Evolutionary conservation across 2,113 vertebrate genomes (phyloP).

Genomic region (Heterotilapia buettikoferi): DNA sequence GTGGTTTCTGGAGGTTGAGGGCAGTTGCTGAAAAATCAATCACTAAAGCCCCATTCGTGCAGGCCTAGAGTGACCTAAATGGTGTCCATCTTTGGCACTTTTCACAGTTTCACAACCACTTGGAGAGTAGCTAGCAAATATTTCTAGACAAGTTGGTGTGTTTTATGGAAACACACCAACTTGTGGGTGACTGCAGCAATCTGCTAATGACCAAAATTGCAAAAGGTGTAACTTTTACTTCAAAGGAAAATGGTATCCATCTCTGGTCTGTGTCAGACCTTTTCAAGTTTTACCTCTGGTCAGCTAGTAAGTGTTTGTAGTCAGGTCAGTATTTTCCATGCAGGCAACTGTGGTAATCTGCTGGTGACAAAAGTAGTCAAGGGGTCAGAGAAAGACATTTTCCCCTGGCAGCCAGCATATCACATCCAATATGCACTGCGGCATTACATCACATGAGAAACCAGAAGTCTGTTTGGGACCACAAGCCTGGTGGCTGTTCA

Average conservation of each 20-base stretch:
- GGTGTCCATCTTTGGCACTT: not conserved
- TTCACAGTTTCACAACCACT: rapidly evolving
- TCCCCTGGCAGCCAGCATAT: not conserved
- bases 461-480: not conserved
- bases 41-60: not conserved
- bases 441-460: rapidly evolving
- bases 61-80: rapidly evolving
- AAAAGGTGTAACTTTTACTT: not conserved
- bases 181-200: not conserved
- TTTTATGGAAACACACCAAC: not conserved
- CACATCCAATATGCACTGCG: not conserved
- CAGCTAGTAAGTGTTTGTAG: not conserved
- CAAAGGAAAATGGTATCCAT: not conserved
- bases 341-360: rapidly evolving
- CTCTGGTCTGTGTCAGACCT: not conserved
- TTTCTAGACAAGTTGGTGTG: not conserved
- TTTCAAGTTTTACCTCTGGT: not conserved
- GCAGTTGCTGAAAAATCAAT: not conserved
- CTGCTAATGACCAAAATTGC: not conserved
- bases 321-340: not conserved
- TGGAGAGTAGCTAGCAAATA: not conserved
- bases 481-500: not conserved
- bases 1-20: not conserved
- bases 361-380: not conserved
- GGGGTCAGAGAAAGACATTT: not conserved